Evolutionary conservation across 2,113 vertebrate genomes (phyloP), one percentile per base, ranked within the genome.

Genomic region (Actenoides hombroni): DNA sequence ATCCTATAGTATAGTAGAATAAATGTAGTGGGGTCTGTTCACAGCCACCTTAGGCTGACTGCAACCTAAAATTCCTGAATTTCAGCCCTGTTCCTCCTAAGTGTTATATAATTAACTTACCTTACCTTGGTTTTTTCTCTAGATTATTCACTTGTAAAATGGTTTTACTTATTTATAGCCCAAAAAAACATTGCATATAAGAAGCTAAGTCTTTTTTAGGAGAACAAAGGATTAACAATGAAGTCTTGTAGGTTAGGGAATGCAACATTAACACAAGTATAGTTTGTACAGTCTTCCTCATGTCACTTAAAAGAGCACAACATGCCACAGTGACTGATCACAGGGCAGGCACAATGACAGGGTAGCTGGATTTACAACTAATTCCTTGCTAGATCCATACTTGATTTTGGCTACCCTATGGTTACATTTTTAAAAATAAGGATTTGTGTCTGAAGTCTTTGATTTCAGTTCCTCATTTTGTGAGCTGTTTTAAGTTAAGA

Each of bases 251-350:
- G 17, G 19, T 77, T 80, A 37, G 11, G 20, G 23, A 73, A 69
- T 3, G 6, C 1, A 3, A 92, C 0, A 2, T 37, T 40, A 81
- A 35, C 44, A 53, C 8, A 0, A 39, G 6, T 37, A 44, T 5
- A 54, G 48, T 29, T 75, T 49, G 10, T 10, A 18, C 40, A 37
- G 10, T n/a, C 60, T 73, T 59, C 69, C n/a, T 13, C 13, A 13
- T 16, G 8, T 39, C 37, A 71, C 31, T 46, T 53, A 56, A n/a
- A 65, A 90, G 23, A 74, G 14, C 37, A 87, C 19, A 87, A 67
- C 65, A 40, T 25, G 39, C 16, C 8, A 33, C 42, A 67, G 28
- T n/a, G 40, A 67, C 6, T 51, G 20, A 54, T 35, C 84, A 86
- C 2, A 56, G 24, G 5, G 28, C 33, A 92, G 33, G 11, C 23